Percentiles rank a stretch among this genome's conserved stretches.
These are phyloP conservation scores for Amniataba percoides DNA, from an alignment of 2,797 vertebrate genomes.

Conservation along the genomic window DNA sequence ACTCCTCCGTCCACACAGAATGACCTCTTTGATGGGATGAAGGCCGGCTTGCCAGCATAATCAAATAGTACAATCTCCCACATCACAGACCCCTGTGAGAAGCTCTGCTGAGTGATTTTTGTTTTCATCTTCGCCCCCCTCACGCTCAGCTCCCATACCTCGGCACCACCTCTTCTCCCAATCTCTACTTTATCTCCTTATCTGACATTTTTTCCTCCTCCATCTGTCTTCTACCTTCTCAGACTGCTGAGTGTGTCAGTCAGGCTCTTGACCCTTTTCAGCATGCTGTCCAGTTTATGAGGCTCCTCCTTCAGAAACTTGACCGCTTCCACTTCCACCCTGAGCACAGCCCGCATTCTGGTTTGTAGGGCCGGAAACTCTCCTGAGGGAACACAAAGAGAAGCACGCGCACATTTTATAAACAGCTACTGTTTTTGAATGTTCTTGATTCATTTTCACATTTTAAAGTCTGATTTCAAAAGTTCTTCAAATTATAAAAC, in stretches of 20 bases:
- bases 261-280: slow-evolving; percentile 94
- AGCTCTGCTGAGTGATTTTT: slow-evolving; percentile 52
- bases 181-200: slow-evolving; percentile 32
- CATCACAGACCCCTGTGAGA: slow-evolving; percentile 44
- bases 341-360: slow-evolving; percentile 93
- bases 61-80: slow-evolving; percentile 67
- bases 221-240: slow-evolving; percentile 85
- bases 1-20: slow-evolving; percentile 55
- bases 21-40: slow-evolving; percentile 69
- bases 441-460: neutral
- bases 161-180: slow-evolving; percentile 4
- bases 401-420: neutral
- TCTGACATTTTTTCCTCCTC: slow-evolving; percentile 4
- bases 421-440: neutral
- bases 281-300: slow-evolving; percentile 95
- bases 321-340: slow-evolving; percentile 97
- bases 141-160: slow-evolving; percentile 21
- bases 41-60: slow-evolving; percentile 52
- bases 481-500: neutral
- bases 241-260: slow-evolving; percentile 91
- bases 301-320: slow-evolving; percentile 98
- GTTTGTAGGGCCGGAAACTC: slow-evolving; percentile 95
- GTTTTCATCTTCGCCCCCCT: slow-evolving; percentile 58
- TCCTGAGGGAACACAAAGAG: slow-evolving; percentile 78
- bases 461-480: neutral